A percentile compares a stretch with the other conserved stretches of the same genome.
These are phyloP conservation scores for Mormyrus iriodes DNA, from an alignment of 2,113 vertebrate species.

Conservation along the genomic window DNA sequence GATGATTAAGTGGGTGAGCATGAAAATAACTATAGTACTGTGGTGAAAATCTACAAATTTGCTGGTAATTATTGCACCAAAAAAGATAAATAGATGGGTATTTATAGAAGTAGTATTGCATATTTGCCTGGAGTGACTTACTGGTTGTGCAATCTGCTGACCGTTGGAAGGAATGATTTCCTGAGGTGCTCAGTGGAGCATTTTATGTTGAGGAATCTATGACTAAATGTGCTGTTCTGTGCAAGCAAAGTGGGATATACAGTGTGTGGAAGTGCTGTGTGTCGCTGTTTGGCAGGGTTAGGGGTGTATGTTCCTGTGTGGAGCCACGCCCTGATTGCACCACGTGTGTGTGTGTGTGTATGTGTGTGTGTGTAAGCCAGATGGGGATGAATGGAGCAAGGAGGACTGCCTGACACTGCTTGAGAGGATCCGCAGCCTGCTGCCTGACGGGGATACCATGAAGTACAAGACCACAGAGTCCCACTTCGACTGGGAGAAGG, in stretches of 20 bases:
- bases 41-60: neutral
- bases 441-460: slow-evolving; percentile 61
- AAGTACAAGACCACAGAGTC: slow-evolving; percentile 71
- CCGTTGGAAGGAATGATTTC: neutral
- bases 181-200: neutral
- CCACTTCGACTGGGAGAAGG: slow-evolving; percentile 71
- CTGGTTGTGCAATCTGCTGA: neutral
- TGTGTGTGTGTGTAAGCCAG: slow-evolving; percentile 3
- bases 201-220: neutral
- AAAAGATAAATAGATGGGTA: neutral
- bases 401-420: slow-evolving; percentile 63
- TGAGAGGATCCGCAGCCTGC: slow-evolving; percentile 59
- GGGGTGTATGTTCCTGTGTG: neutral
- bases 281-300: neutral
- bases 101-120: neutral
- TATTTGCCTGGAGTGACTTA: neutral
- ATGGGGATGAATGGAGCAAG: slow-evolving; percentile 56
- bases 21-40: neutral
- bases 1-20: neutral
- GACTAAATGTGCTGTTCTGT: neutral
- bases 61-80: neutral
- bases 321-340: neutral
- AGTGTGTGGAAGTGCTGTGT: neutral
- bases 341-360: neutral
- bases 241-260: neutral